These are phyloP conservation scores for Nestor notabilis DNA, from an alignment of 2,113 vertebrate species.

Conservation along the genomic window DNA sequence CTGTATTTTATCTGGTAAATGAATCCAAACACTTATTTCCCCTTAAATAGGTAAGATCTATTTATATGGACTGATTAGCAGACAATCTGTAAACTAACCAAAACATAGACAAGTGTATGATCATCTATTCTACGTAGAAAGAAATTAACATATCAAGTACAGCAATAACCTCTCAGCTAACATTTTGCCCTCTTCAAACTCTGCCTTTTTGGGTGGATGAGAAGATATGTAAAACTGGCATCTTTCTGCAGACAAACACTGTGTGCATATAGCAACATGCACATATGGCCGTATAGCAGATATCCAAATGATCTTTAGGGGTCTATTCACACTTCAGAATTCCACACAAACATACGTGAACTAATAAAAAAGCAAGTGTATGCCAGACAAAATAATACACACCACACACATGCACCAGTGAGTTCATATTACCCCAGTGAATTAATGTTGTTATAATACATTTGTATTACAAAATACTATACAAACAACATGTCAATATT, in stretches of 20 bases:
- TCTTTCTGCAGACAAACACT: neutral
- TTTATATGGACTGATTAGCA: neutral
- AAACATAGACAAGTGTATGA: neutral
- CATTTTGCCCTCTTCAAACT: neutral
- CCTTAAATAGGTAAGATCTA: neutral
- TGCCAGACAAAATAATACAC: neutral
- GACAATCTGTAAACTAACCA: neutral
- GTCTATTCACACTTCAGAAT: neutral
- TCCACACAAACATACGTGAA: neutral
- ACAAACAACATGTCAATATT: no score
- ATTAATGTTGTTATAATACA: neutral
- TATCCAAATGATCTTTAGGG: neutral
- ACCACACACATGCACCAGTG: neutral
- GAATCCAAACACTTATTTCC: neutral
- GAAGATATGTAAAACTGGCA: neutral
- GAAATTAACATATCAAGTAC: neutral
- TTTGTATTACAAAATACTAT: neutral
- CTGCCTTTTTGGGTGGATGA: neutral
- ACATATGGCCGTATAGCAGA: neutral
- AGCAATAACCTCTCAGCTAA: neutral
- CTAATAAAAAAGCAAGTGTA: neutral
- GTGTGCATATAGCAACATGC: neutral
- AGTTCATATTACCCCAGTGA: accelerated
- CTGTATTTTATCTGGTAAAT: neutral
- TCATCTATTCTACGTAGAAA: neutral